A percentile compares a stretch with the other conserved stretches of the same genome.
Conservation (phyloP, 1,140 invertebrate genomes). For the Nasonia giraulti region DNA sequence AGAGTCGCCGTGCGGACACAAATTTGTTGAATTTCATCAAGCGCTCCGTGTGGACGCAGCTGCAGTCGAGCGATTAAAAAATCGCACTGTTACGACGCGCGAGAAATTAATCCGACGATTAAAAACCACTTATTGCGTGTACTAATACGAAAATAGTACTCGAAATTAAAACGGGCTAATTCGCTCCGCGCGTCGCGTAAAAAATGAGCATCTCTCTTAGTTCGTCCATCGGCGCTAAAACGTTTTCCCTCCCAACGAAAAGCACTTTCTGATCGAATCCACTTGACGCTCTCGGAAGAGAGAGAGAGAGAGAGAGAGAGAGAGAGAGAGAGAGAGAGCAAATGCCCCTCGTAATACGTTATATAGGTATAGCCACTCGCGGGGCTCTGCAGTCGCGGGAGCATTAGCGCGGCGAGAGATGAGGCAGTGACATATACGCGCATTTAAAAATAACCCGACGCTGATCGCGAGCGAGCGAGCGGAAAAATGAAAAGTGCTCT, state of each 20-base stretch:
- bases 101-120: too few relatives aligned
- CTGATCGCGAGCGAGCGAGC: neutral
- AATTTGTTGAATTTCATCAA: neutral
- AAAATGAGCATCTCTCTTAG: neutral
- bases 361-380: neutral
- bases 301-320: too few relatives aligned
- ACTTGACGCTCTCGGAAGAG: neutral
- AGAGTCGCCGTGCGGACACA: neutral
- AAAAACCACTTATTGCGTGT: too few relatives aligned
- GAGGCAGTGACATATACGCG: conserved; percentile 22
- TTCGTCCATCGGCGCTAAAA: neutral
- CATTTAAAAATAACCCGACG: conserved; percentile 43
- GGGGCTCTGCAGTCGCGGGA: neutral
- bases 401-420: conserved; percentile 27
- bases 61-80: too few relatives aligned
- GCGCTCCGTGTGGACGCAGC: too few relatives aligned
- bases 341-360: neutral
- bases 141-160: too few relatives aligned
- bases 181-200: neutral
- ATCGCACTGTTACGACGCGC: too few relatives aligned
- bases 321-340: too few relatives aligned
- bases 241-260: neutral
- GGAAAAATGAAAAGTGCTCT: conserved; percentile 43
- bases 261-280: conserved; percentile 10
- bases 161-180: neutral